phyloP scores from a whole-genome alignment of 2,113 vertebrate genomes.

The Jacana jacana region DNA sequence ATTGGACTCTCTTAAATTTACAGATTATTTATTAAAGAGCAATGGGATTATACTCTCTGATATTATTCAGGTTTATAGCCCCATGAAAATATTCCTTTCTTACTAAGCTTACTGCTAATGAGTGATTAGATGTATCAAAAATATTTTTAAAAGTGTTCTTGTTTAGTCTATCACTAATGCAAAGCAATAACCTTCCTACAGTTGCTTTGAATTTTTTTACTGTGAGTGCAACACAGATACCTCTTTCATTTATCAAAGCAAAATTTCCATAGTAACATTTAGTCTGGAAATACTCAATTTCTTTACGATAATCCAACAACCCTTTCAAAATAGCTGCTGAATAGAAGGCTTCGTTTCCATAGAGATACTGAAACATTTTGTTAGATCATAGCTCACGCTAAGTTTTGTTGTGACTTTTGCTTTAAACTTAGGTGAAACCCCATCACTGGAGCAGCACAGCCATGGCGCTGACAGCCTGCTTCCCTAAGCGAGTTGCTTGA shows the following conservation, averaged over 20 bases:
- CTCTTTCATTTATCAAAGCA: constrained; percentile 76
- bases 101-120: not conserved
- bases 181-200: constrained; percentile 58
- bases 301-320: constrained; percentile 61
- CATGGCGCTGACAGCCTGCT: not conserved
- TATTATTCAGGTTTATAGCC: not conserved
- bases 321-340: constrained; percentile 64
- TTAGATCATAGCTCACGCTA: constrained; percentile 59
- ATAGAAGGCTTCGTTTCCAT: constrained; percentile 65
- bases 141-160: not conserved
- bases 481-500: not conserved
- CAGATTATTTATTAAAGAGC: constrained; percentile 14
- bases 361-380: constrained; percentile 67
- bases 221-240: constrained; percentile 66
- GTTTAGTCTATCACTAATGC: constrained; percentile 15
- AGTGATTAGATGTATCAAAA: not conserved
- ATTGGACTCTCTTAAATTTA: not conserved
- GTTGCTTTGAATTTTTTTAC: constrained; percentile 69
- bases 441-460: not conserved
- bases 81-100: not conserved
- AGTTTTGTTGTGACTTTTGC: constrained; percentile 37
- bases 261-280: constrained; percentile 76
- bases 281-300: constrained; percentile 62
- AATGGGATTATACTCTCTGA: not conserved
- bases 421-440: constrained; percentile 56